Evolutionary conservation across 2,888 invertebrate genomes (phyloP), one percentile per base, ranked within the genome.

Genomic region (Thera obeliscata): DNA sequence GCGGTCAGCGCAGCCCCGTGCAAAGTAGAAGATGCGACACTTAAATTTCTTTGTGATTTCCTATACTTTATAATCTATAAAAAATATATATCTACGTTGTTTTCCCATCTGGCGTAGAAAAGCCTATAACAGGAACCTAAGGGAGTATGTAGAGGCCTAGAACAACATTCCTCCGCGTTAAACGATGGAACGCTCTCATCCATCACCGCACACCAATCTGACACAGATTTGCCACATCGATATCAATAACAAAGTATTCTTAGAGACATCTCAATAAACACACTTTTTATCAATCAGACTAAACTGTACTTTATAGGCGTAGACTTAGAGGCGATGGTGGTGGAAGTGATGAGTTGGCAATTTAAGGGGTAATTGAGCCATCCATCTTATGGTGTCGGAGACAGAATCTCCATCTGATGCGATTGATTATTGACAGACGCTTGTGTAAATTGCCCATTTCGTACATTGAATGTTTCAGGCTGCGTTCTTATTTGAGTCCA

Each of bases 311-410:
- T 62, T 77, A 76, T 56, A 2, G 0, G 38, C 0, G 35, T 43
- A 22, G n/a, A 22, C n/a, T 72, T 76, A 79, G 67, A 64, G 70
- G 60, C 56, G 56, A 70, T 56, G 64, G 66, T 66, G 58, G 63
- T 68, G 46, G 73, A 50, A 70, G 55, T 70, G 61, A 74, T 70
- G 70, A 67, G 58, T 67, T 73, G 67, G 73, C 70, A 69, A 74
- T 74, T 74, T 74, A 73, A 75, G 72, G 74, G 76, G 80, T 83
- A 84, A 83, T 84, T 82, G 84, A 82, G 75, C 77, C 81, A 84
- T 85, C 84, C 78, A 84, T 85, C 83, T 84, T 79, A 76, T 78
- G 78, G 77, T 80, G 81, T 74, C 77, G 71, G 71, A 74, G 76
- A 77, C 72, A 74, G 72, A 70, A 75, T 74, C 67, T 71, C 71